A percentile compares a stretch with the other conserved stretches of the same genome.
phyloP scores from a whole-genome alignment of 2,888 invertebrate species.

The Coenonympha arcania region DNA sequence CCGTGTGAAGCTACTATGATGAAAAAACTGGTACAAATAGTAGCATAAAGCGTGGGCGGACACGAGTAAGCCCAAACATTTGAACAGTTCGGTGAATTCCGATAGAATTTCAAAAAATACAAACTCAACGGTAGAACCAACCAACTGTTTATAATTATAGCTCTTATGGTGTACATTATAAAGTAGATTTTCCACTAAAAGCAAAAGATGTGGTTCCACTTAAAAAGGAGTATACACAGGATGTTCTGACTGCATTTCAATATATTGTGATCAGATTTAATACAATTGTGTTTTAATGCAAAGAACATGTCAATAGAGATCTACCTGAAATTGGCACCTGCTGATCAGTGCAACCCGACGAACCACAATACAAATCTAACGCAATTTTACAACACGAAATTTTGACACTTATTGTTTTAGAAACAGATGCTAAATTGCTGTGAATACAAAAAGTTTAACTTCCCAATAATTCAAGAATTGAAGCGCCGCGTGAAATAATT shows the following conservation, averaged over 20 bases:
- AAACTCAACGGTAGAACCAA: conserved; percentile 5
- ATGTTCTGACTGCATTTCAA: conserved; percentile 31
- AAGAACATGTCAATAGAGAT: conserved; percentile 49
- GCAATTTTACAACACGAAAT: conserved; percentile 14
- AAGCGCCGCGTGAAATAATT: conserved; percentile 62
- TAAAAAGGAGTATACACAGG: conserved; percentile 24
- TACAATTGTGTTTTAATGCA: conserved; percentile 49
- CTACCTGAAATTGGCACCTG: conserved; percentile 66
- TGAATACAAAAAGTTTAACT: conserved; percentile 7
- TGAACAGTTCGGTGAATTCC: conserved; percentile 21
- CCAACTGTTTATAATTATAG: neutral
- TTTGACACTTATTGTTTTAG: conserved; percentile 14
- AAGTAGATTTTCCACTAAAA: conserved; percentile 1
- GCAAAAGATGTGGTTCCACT: conserved; percentile 3
- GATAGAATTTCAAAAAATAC: conserved; percentile 19
- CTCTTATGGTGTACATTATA: neutral
- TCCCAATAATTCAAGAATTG: conserved; percentile 35
- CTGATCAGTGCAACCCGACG: conserved; percentile 33
- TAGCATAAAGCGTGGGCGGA: conserved; percentile 25
- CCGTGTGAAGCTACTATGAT: conserved; percentile 25
- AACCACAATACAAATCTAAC: conserved; percentile 9
- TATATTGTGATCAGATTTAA: conserved; percentile 46
- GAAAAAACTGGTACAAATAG: conserved; percentile 27
- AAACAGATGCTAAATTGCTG: conserved; percentile 25
- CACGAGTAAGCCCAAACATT: conserved; percentile 19